phyloP scores from a whole-genome alignment of 2,888 invertebrate species.

The Drosophila infuscata region DNA sequence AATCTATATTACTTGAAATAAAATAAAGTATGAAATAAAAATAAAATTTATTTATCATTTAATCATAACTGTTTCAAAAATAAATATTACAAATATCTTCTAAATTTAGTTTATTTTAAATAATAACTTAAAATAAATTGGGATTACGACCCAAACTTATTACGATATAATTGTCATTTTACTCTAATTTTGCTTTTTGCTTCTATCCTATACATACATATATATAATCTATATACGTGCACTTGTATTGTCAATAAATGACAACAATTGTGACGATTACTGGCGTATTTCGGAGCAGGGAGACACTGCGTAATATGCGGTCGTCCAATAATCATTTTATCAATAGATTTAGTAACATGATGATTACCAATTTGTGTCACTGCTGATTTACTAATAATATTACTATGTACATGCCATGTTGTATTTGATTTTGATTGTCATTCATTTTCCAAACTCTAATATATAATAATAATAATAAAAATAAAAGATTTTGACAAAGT shows the following conservation, averaged over 20 bases:
- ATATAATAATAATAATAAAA: too few species aligned
- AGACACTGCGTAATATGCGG: background rate
- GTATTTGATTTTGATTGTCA: background rate
- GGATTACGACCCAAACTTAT: background rate
- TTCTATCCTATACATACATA: background rate
- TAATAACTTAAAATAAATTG: too few species aligned
- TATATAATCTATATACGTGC: background rate
- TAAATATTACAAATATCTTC: too few species aligned
- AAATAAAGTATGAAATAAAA: too few species aligned
- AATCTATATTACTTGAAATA: background rate
- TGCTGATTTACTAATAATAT: background rate
- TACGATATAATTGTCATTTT: background rate
- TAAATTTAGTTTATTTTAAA: too few species aligned
- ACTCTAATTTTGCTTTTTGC: slow-evolving; percentile 9
- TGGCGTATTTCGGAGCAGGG: slow-evolving; percentile 18
- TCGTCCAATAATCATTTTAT: slow-evolving; percentile 32
- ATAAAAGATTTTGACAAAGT: too few species aligned
- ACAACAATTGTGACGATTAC: slow-evolving; percentile 27
- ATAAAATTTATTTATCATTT: too few species aligned
- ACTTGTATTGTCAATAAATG: background rate
- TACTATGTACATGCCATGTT: background rate
- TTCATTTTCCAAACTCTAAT: background rate
- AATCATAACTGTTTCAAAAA: too few species aligned
- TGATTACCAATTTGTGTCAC: slow-evolving; percentile 40
- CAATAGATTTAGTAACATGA: slow-evolving; percentile 19